Evolutionary conservation across 1,140 invertebrate genomes (phyloP).

Genomic region (Aphelenchoides avenae): DNA sequence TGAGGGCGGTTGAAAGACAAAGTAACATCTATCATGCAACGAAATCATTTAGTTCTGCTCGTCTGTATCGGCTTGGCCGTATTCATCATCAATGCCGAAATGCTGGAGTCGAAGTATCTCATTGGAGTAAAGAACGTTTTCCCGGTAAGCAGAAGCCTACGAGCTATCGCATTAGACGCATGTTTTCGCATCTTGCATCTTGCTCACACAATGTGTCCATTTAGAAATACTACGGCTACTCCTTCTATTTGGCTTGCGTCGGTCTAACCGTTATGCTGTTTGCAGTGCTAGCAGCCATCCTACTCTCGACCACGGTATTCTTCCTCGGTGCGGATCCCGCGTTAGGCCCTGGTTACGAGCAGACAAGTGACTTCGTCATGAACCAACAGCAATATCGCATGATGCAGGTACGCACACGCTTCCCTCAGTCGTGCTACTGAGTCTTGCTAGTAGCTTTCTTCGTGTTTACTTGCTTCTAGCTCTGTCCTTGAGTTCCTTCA

Average conservation of each 20-base stretch:
- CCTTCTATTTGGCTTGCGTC: conserved; percentile 54
- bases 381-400: conserved; percentile 19
- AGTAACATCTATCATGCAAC: conserved; percentile 1
- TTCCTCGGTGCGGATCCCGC: conserved; percentile 27
- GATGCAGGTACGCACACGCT: neutral
- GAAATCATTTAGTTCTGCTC: conserved; percentile 43
- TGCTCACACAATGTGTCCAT: conserved; percentile 16
- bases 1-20: conserved; percentile 4
- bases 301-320: conserved; percentile 45
- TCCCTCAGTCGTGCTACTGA: neutral
- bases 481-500: too few relatives aligned
- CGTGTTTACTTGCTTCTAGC: too few relatives aligned
- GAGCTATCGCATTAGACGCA: too few relatives aligned
- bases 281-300: conserved; percentile 41
- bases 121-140: conserved; percentile 55
- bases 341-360: neutral
- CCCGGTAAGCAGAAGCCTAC: conserved; percentile 25
- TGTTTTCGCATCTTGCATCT: neutral
- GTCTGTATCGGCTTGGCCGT: conserved; percentile 46
- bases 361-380: conserved; percentile 3
- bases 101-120: conserved; percentile 55
- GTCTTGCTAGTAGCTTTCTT: conserved; percentile 19
- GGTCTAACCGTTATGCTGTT: conserved; percentile 41
- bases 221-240: conserved; percentile 56
- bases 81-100: conserved; percentile 58